Percentiles rank a stretch among this genome's conserved stretches.
Evolutionary conservation across 1,140 invertebrate genomes (phyloP).

Genomic region (Diachasmimorpha longicaudata): DNA sequence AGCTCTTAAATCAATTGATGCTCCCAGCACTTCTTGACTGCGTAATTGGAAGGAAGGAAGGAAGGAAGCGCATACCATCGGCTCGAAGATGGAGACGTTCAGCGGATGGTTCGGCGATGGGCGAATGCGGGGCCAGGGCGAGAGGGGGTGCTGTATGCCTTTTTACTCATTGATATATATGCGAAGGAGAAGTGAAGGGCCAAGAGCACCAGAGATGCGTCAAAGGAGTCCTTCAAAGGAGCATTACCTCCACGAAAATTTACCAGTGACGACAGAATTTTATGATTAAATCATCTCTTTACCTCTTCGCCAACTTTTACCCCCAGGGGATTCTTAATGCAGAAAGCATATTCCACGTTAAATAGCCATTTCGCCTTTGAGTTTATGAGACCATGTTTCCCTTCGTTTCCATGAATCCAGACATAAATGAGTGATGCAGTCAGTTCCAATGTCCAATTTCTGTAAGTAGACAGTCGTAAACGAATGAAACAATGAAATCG

Average conservation of each 20-base stretch:
- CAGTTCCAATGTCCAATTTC: background rate
- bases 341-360: background rate
- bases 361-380: constrained; percentile 8
- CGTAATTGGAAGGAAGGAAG: constrained; percentile 38
- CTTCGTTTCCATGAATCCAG: background rate
- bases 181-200: background rate
- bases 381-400: background rate
- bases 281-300: constrained; percentile 19
- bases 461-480: background rate
- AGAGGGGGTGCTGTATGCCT: background rate
- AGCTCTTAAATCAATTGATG: constrained; percentile 43
- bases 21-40: constrained; percentile 27
- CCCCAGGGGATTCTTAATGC: background rate
- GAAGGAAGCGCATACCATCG: background rate
- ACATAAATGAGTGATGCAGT: background rate
- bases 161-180: constrained; percentile 4
- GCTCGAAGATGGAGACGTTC: background rate
- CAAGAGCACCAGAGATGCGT: background rate
- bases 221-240: constrained; percentile 20
- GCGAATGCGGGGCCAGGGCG: background rate
- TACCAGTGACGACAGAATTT: background rate
- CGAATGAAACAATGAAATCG: background rate
- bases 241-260: constrained; percentile 10
- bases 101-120: background rate
- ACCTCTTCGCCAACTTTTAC: background rate